phyloP scores from a whole-genome alignment of 2,888 invertebrate species.

The Conops quadrifasciatus region DNA sequence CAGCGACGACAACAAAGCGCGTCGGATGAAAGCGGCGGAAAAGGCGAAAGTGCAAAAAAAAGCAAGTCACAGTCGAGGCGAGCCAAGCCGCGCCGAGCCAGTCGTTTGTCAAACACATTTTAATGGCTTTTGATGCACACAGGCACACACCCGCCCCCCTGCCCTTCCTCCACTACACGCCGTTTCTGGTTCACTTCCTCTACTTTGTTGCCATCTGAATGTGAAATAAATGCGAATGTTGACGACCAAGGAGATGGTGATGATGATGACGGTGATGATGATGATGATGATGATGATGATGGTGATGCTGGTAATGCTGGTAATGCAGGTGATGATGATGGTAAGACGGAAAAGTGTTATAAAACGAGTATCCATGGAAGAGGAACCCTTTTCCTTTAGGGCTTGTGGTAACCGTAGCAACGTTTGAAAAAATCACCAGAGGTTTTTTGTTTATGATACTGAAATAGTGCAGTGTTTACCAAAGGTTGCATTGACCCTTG shows the following conservation, averaged over 20 bases:
- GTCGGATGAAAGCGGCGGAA: background rate
- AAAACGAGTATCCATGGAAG: too few relatives aligned
- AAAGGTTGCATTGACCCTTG: too few relatives aligned
- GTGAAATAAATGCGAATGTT: background rate
- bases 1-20: conserved; percentile 3
- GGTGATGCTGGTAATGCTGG: background rate
- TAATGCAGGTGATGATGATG: background rate
- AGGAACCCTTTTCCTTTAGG: too few relatives aligned
- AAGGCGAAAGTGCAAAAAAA: background rate
- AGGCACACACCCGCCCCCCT: background rate
- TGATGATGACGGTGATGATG: background rate
- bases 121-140: background rate
- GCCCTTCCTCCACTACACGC: background rate
- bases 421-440: too few relatives aligned
- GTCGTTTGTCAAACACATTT: background rate
- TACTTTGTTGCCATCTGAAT: background rate
- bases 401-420: too few relatives aligned
- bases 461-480: too few relatives aligned
- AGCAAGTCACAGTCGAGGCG: background rate
- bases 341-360: too few relatives aligned
- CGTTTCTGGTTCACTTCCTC: background rate
- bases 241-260: background rate
- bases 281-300: background rate
- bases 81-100: background rate
- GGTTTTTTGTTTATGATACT: too few relatives aligned